Evolutionary conservation across 2,888 invertebrate species (phyloP), one percentile per base, ranked within the genome.

Genomic region (Napeogenes sylphis): DNA sequence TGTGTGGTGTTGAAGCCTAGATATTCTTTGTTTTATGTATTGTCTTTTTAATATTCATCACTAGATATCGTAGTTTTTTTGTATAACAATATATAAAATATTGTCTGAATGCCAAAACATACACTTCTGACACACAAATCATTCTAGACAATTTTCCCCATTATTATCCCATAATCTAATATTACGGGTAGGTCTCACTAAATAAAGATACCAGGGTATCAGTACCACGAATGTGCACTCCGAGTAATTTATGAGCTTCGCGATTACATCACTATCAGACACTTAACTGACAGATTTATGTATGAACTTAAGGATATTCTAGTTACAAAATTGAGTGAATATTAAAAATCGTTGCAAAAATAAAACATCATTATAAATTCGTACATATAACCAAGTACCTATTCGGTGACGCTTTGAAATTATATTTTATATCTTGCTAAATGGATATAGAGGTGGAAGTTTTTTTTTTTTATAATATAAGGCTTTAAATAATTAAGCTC

Each of bases 161-260:
- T 51, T 30, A 51, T 12, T 30, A 51, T 30, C 12, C 30, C 51
- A 51, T 51, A 51, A 51, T 51, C 51, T 51, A 51, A 51, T 30
- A 51, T 30, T 51, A 62, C 61, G 58, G 61, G 60, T 65, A 56
- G 65, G 58, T 61, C 67, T 64, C 65, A 66, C 62, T 69, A 64
- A 64, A 64, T 65, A 62, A 59, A 67, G 65, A 68, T 64, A 62
- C 64, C 56, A 64, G 51, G 60, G 60, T 68, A 69, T 68, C 70
- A 65, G 67, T 66, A 61, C 68, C 66, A 73, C 68, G 70, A 72
- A 70, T 73, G 76, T 71, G 75, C 78, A 79, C 80, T 77, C 75
- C 72, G 66, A 66, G 72, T 79, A 79, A 80, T 75, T 77, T 80
- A 80, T 78, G 75, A 71, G 72, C 66, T 70, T 63, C 70, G 61